A percentile compares a stretch with the other conserved stretches of the same genome.
These are phyloP conservation scores for Leptocoma aspasia DNA, from an alignment of 2,113 vertebrate species.

Conservation along the genomic window DNA sequence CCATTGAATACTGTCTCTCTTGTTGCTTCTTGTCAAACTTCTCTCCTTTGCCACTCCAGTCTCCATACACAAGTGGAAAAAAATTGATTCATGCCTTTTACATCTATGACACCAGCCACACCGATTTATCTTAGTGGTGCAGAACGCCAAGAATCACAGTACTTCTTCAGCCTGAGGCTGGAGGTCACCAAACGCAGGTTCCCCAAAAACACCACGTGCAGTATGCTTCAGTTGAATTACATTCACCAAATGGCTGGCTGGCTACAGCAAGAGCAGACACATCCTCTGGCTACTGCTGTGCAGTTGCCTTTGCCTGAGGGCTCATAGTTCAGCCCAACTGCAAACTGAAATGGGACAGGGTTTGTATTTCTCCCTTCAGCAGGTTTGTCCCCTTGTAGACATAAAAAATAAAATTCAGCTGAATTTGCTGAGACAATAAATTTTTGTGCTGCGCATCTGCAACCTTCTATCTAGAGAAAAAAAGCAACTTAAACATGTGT, in stretches of 20 bases:
- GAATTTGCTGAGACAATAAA: not conserved
- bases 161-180: not conserved
- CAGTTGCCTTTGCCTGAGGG: not conserved
- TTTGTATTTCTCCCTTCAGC: not conserved
- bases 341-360: not conserved
- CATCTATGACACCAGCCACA: not conserved
- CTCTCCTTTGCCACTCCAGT: not conserved
- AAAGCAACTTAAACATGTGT: not conserved
- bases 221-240: not conserved
- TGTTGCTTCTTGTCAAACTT: not conserved
- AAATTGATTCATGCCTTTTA: not conserved
- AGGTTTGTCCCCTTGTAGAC: not conserved
- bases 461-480: not conserved
- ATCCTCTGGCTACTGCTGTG: not conserved
- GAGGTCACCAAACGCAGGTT: not conserved
- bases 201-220: not conserved
- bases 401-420: not conserved
- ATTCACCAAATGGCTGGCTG: not conserved
- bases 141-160: not conserved
- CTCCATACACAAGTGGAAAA: not conserved
- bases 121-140: rapidly evolving
- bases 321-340: not conserved
- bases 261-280: not conserved
- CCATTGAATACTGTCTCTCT: not conserved
- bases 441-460: not conserved